Evolutionary conservation across 1,140 invertebrate genomes (phyloP).

Genomic region (Cydia splendana): DNA sequence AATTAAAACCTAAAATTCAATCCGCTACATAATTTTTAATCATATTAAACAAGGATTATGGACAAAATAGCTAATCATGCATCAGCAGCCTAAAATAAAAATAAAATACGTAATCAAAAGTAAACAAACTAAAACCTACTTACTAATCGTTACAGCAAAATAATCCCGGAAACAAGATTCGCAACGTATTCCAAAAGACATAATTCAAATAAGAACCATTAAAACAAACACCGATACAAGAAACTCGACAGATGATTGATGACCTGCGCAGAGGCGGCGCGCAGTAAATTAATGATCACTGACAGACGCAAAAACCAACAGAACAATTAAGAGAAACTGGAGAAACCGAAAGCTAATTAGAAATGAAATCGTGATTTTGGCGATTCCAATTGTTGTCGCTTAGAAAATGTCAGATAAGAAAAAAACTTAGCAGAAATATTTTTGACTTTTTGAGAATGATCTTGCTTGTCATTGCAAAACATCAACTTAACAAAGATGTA

Average conservation of each 20-base stretch:
- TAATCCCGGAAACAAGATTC: constrained; percentile 2
- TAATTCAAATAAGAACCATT: constrained; percentile 19
- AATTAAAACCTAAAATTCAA: not conserved
- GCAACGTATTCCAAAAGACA: constrained; percentile 15
- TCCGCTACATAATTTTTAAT: no score
- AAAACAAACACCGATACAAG: constrained; percentile 31
- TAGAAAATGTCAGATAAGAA: not conserved
- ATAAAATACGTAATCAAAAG: not conserved
- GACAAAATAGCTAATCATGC: not conserved
- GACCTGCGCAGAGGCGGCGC: constrained; percentile 1
- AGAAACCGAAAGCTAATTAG: constrained; percentile 28
- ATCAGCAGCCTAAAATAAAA: not conserved
- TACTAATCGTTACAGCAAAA: constrained; percentile 5
- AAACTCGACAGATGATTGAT: constrained; percentile 32
- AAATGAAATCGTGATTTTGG: constrained; percentile 20
- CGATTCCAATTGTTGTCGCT: not conserved
- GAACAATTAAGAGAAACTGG: constrained; percentile 30
- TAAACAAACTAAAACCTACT: not conserved
- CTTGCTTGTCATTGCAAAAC: not conserved
- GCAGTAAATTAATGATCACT: constrained; percentile 28
- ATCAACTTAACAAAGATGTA: no score
- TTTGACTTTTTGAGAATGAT: not conserved
- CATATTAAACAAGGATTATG: not conserved
- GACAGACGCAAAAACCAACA: constrained; percentile 30
- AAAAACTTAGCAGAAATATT: not conserved